These are phyloP conservation scores for Battus philenor DNA, from an alignment of 1,140 invertebrate genomes.

Conservation along the genomic window DNA sequence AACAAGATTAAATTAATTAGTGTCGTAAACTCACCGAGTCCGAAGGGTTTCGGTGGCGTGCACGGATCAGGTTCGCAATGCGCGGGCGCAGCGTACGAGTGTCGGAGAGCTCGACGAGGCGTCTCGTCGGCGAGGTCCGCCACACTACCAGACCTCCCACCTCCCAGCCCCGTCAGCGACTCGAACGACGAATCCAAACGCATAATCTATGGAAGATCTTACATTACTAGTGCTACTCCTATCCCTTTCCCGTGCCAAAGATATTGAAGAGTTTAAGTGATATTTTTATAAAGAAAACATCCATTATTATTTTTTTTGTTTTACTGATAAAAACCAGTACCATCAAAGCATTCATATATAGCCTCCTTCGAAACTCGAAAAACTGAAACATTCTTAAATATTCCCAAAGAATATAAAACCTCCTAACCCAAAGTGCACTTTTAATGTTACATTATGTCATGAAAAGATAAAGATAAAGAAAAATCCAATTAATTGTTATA, in stretches of 20 bases:
- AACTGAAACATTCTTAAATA: background rate
- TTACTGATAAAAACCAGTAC: too few relatives aligned
- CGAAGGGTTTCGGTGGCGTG: constrained; percentile 83
- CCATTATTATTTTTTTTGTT: too few relatives aligned
- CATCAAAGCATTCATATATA: too few relatives aligned
- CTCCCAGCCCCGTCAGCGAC: constrained; percentile 78
- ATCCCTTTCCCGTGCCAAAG: too few relatives aligned
- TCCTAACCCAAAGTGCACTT: too few relatives aligned
- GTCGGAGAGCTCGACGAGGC: constrained; percentile 48
- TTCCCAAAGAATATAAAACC: too few relatives aligned
- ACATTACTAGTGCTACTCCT: background rate
- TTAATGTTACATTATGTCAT: too few relatives aligned
- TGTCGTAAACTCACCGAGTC: constrained; percentile 88
- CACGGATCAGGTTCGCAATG: constrained; percentile 70
- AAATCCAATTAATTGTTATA: too few relatives aligned
- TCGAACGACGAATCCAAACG: constrained; percentile 86
- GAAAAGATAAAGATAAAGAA: too few relatives aligned
- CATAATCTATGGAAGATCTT: constrained; percentile 79
- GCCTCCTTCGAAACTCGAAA: background rate
- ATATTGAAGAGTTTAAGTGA: too few relatives aligned
- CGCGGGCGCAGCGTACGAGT: constrained; percentile 72
- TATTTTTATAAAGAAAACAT: too few relatives aligned
- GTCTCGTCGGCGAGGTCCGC: constrained; percentile 84
- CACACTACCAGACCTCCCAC: constrained; percentile 88
- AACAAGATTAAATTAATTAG: too few relatives aligned